Base-by-base conservation (phyloP, 1,140 invertebrate genomes). In the Riptortus pedestris region DNA sequence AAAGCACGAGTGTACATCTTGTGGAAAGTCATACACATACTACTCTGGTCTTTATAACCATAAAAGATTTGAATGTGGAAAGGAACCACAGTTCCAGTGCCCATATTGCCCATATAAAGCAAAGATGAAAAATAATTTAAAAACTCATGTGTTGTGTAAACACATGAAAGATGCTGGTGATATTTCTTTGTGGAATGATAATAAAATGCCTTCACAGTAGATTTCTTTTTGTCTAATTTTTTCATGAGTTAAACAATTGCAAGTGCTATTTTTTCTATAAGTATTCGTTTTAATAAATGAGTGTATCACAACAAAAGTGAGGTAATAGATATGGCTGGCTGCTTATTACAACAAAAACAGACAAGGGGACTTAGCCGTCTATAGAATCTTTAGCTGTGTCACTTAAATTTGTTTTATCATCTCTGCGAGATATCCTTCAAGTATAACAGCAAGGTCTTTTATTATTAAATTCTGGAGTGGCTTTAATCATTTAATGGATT, bases 21-120 rank as follows among this genome's bases (percentile, higher is more conserved):
- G 85, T 69, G 81, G 81, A n/a, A 83, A 84, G 70, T 77, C 79
- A 18, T 87, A 87, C 73, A 79, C 79, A 18, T 76, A 76, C 57
- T 82, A 80, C 29, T 83, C 80, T 22, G 72, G 84, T 31, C 61
- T 72, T 31, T 64, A 66, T 33, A 67, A 69, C 24, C 71, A 72
- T 31, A 77, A 78, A 67, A 75, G 71, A 64, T 77, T 76, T 72
- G 80, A 83, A 69, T 83, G 80, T 63, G 81, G n/a, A n/a, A n/a
- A n/a, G n/a, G n/a, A n/a, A n/a, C n/a, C n/a, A n/a, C n/a, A n/a
- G n/a, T n/a, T n/a, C n/a, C n/a, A n/a, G n/a, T n/a, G n/a, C n/a
- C n/a, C n/a, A n/a, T n/a, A n/a, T n/a, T n/a, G n/a, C n/a, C 77
- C 79, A 0, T 79, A 81, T 59, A 77, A 77, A 28, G 79, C 78